These are phyloP conservation scores for Megalurothrips usitatus DNA, from an alignment of 2,888 invertebrate genomes.

Conservation along the genomic window DNA sequence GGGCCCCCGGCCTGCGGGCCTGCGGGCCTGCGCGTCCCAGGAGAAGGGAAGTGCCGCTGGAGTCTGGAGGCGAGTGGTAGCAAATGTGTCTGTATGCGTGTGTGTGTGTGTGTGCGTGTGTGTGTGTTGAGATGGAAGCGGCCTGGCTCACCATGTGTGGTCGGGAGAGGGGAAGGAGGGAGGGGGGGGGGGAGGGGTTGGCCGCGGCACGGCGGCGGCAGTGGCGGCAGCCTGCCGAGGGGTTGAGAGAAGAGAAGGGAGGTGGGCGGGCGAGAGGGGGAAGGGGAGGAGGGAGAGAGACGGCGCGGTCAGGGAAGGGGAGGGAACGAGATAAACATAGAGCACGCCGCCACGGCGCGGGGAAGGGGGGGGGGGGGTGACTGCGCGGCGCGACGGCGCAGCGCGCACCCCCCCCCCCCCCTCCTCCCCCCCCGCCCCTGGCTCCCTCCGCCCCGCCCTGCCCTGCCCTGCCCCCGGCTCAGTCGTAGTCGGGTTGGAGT, in stretches of 20 bases:
- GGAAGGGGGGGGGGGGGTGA: conserved; percentile 5
- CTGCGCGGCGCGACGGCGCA: conserved; percentile 3
- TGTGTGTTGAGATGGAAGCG: neutral
- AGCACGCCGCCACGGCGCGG: neutral
- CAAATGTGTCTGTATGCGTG: neutral
- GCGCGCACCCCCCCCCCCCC: neutral
- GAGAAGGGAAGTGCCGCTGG: neutral
- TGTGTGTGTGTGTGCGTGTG: neutral
- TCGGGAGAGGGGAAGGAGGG: neutral
- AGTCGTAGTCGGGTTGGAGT: conserved; percentile 6
- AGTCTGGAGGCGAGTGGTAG: neutral
- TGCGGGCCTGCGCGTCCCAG: neutral
- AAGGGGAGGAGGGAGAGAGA: neutral
- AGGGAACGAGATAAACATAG: conserved; percentile 7
- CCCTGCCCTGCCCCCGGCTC: conserved; percentile 13
- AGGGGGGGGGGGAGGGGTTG: neutral
- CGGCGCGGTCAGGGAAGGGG: neutral
- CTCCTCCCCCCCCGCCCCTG: neutral
- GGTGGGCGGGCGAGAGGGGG: neutral
- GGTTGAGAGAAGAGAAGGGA: neutral
- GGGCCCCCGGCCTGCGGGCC: neutral
- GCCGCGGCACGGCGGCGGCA: neutral
- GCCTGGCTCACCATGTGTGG: neutral
- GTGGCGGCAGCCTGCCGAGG: neutral
- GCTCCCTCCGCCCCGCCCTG: conserved; percentile 2